phyloP scores from a whole-genome alignment of 2,113 vertebrate genomes.

The Struthidea cinerea region DNA sequence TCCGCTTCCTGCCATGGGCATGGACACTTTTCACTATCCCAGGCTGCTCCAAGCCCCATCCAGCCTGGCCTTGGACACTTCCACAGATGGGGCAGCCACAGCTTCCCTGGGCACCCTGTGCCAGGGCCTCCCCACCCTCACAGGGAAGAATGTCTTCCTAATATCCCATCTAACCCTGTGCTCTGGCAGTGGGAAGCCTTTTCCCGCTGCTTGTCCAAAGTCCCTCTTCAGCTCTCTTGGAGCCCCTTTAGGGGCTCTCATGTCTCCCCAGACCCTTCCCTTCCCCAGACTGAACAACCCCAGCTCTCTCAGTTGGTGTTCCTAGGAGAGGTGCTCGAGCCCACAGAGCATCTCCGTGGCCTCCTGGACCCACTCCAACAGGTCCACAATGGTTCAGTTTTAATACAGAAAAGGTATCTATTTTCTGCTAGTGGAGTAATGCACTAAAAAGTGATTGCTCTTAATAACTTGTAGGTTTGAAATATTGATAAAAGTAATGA shows the following conservation, averaged over 20 bases:
- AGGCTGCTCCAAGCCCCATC: background rate
- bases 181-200: background rate
- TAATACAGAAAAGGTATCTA: background rate
- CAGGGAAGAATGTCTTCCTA: background rate
- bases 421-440: background rate
- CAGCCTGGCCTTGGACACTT: background rate
- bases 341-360: background rate
- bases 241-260: background rate
- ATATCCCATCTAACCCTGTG: too few species aligned
- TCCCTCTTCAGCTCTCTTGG: background rate
- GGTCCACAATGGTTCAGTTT: background rate
- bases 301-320: background rate
- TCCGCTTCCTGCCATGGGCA: background rate
- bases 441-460: background rate
- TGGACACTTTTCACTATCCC: accelerated
- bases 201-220: too few species aligned
- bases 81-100: background rate
- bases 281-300: background rate
- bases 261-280: background rate
- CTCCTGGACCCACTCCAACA: background rate
- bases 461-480: background rate
- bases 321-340: background rate
- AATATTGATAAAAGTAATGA: background rate
- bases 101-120: background rate
- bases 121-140: background rate